Conservation (phyloP, 1,140 invertebrate genomes). For the Drosophila carrolli region DNA sequence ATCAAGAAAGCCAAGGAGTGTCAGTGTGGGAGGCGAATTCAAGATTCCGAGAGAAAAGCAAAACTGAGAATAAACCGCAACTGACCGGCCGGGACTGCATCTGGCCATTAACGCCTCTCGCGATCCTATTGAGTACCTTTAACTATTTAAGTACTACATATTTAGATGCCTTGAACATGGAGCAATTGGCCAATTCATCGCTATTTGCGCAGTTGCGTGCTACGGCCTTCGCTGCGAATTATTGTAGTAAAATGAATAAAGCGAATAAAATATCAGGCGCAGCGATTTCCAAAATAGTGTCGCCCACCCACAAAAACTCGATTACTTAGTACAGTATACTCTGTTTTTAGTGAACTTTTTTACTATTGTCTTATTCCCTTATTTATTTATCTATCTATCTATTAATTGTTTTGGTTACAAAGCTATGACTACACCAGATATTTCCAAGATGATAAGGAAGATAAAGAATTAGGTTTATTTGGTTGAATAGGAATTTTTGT, state of each 20-base stretch:
- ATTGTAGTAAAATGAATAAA: conserved; percentile 55
- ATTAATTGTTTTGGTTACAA: too few relatives aligned
- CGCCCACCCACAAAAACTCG: conserved; percentile 17
- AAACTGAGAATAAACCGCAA: conserved; percentile 29
- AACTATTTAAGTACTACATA: conserved; percentile 21
- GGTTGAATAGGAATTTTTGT: not conserved
- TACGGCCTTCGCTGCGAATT: conserved; percentile 49
- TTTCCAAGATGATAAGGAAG: too few relatives aligned
- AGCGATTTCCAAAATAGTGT: conserved; percentile 28
- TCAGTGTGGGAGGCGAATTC: conserved; percentile 5
- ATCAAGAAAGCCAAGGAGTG: not conserved
- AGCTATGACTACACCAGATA: too few relatives aligned
- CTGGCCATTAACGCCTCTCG: conserved; percentile 17
- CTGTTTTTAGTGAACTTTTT: too few relatives aligned
- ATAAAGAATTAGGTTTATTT: too few relatives aligned
- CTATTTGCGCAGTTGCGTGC: conserved; percentile 48
- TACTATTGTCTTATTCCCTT: too few relatives aligned
- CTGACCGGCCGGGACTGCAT: conserved; percentile 22
- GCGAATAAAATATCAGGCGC: conserved; percentile 33
- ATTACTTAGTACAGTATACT: not conserved
- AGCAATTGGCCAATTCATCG: conserved; percentile 44
- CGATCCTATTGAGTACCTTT: conserved; percentile 7
- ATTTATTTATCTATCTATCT: too few relatives aligned
- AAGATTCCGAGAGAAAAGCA: conserved; percentile 2
- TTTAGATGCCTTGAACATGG: conserved; percentile 17